Base-by-base conservation (phyloP, 2,113 vertebrate genomes). In the Tetraodon nigroviridis region DNA sequence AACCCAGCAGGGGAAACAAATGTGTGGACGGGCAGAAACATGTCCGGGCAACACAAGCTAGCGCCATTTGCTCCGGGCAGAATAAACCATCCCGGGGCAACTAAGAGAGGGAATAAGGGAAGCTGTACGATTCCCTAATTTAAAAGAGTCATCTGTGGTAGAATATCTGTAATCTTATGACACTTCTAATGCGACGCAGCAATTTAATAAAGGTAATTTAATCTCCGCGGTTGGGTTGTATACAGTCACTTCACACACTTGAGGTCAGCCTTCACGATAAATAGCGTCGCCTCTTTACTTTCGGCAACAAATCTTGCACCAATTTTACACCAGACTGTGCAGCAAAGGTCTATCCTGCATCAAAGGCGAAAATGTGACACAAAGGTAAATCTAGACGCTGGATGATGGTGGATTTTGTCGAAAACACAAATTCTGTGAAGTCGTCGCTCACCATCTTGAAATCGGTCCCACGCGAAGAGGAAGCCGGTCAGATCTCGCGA, bases 371-470 rank as follows among this genome's bases (percentile, higher is more conserved):
- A 22, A 3, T 0, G 4, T 3, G 0, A 3, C 0, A 10, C 41
- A 41, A 0, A 1, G 22, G 3, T 17, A 2, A 0, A 1, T 0
- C 24, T 5, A 44, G 0, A 19, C 3, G 0, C 0, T 0, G 16
- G 90, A 91, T 91, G 89, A 69, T 20, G 0, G 0, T 3, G n/a
- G 91, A 91, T 92, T 80, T 66, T 1, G 17, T 1, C 16, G 20
- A 0, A 3, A 16, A 10, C 27, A 3, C 7, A 0, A 41, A 12
- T 58, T 12, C 3, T 15, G 19, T 7, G 1, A 55, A 64, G 62
- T 7, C 0, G 54, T 7, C n/a, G 17, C 91, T 86, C 83, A 92
- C 91, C 91, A 92, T 92, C 85, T 91, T 91, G 88, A 79, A 81
- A 70, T 83, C 55, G 51, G 84, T 90, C 89, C 90, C 87, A 81